Conservation (phyloP, 2,797 vertebrate genomes). For the Etheostoma nigrum region DNA sequence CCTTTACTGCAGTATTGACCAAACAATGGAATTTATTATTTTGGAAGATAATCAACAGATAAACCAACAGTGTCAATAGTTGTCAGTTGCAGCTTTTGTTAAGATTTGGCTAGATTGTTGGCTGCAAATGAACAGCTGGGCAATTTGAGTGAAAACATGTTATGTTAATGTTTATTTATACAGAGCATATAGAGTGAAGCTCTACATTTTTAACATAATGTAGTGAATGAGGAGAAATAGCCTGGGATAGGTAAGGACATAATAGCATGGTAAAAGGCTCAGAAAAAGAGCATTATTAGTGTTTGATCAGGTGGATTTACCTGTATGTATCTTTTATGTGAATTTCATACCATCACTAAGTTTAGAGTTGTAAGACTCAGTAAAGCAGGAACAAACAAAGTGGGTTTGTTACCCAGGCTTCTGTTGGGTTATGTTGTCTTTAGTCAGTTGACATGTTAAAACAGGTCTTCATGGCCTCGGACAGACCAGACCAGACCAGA, state of each 20-base stretch:
- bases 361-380: not conserved
- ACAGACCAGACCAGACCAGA: slow-evolving; percentile 26
- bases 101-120: not conserved
- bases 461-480: slow-evolving; percentile 41
- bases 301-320: not conserved
- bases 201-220: not conserved
- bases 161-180: not conserved
- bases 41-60: not conserved
- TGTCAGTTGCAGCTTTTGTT: not conserved
- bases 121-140: not conserved
- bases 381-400: slow-evolving; percentile 9
- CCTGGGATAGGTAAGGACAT: not conserved
- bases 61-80: not conserved
- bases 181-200: not conserved
- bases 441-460: slow-evolving; percentile 43
- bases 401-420: not conserved
- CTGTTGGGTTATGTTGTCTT: not conserved
- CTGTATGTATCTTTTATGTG: not conserved
- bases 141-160: not conserved
- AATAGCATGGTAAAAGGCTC: not conserved
- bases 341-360: not conserved
- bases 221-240: not conserved
- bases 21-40: not conserved
- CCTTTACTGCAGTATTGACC: not conserved
- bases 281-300: not conserved